Evolutionary conservation across 2,888 invertebrate genomes (phyloP).

Genomic region (Ophion obscuratus): DNA sequence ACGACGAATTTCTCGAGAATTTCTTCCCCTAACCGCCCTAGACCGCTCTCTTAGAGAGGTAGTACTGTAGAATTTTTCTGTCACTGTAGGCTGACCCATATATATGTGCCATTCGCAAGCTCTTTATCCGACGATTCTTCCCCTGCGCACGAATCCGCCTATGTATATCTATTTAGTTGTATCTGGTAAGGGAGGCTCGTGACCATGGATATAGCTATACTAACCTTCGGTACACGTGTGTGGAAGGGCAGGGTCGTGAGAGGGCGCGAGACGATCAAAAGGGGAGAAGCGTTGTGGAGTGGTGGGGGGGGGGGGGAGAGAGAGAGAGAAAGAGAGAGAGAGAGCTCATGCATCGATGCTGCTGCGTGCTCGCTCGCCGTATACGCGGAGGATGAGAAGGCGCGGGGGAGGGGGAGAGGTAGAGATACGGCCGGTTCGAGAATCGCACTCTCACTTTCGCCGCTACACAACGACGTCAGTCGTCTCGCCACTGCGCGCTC

Average conservation of each 20-base stretch:
- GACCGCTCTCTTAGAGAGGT: too few relatives aligned
- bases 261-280: slow-evolving; percentile 53
- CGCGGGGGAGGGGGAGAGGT: slow-evolving; percentile 19
- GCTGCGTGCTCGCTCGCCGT: slow-evolving; percentile 31
- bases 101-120: neutral
- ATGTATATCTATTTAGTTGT: slow-evolving; percentile 4
- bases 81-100: too few relatives aligned
- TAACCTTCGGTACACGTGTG: slow-evolving; percentile 12
- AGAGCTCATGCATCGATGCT: slow-evolving; percentile 76
- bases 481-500: slow-evolving; percentile 75
- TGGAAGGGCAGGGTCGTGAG: slow-evolving; percentile 55
- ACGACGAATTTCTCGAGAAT: too few relatives aligned
- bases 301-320: slow-evolving; percentile 28
- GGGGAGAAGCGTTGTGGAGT: slow-evolving; percentile 41
- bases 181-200: slow-evolving; percentile 48
- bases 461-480: slow-evolving; percentile 79
- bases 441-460: slow-evolving; percentile 82
- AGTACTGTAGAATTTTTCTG: too few relatives aligned
- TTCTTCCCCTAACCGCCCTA: too few relatives aligned
- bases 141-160: neutral
- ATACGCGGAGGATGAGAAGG: slow-evolving; percentile 24
- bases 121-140: neutral
- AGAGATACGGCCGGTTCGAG: slow-evolving; percentile 66
- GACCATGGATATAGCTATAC: slow-evolving; percentile 33
- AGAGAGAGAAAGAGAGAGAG: slow-evolving; percentile 58